Evolutionary conservation across 2,888 invertebrate genomes (phyloP), one percentile per base, ranked within the genome.

Genomic region (Nyleta sp.): DNA sequence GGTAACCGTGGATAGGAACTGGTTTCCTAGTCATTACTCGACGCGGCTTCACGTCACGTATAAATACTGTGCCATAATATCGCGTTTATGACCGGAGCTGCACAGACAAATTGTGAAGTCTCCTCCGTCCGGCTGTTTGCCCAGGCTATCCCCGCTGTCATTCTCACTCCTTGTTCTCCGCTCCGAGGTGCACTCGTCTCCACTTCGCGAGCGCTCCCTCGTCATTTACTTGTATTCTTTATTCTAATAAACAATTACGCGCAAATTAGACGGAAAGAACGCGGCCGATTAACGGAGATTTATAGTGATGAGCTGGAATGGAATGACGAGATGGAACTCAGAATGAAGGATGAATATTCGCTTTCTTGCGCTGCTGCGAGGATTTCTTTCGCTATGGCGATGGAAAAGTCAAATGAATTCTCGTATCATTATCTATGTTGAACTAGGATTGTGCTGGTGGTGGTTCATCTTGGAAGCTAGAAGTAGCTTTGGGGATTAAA

Each of bases 1-100:
- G 76, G 73, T 76, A 78, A 76, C 65, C 60, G 70, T 71, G 48
- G 62, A 65, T 52, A 65, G 79, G 33, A 82, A 82, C 82, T 80
- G 82, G 82, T 82, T 83, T 80, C 72, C 80, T 80, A 81, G 80
- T 80, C 80, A 81, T 83, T 83, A 81, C 80, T 80, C 76, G 80
- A 48, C 77, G 76, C 76, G 76, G 74, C 80, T 77, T 80, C 81
- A 80, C 81, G 80, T 82, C 80, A 68, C 80, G 80, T 80, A 80
- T 79, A 82, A 82, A 82, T 81, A 82, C 74, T 79, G 53, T 76
- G 70, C 77, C 80, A 77, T 80, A 81, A 80, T 80, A 78, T 76
- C 71, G 80, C 80, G 57, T 82, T 81, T 81, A 82, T 75, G 76
- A 64, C 67, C 73, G 59, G 52, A 57, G 71, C 74, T 24, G 24